These are phyloP conservation scores for Podarcis muralis DNA, from an alignment of 2,113 vertebrate genomes.

Conservation along the genomic window DNA sequence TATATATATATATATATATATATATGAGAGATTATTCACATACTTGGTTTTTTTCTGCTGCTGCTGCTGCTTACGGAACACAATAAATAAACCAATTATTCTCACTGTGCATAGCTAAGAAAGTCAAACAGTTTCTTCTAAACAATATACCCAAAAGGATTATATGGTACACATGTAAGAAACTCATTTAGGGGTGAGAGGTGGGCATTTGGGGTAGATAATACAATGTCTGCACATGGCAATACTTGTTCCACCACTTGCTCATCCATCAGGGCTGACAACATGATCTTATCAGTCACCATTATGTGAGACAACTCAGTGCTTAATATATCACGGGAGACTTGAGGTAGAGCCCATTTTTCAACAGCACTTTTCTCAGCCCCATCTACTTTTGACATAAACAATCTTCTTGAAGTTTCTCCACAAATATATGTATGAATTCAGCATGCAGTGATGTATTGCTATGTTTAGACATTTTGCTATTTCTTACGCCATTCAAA, in stretches of 20 bases:
- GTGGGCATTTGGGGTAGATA: conserved; percentile 4
- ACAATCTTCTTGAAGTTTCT: neutral
- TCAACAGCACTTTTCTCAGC: neutral
- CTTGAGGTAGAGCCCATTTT: conserved; percentile 8
- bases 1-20: no score
- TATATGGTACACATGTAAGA: neutral
- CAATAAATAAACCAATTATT: neutral
- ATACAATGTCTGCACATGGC: neutral
- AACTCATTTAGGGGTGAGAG: neutral
- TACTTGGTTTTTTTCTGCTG: no score
- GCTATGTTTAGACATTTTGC: neutral
- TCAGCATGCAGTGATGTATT: conserved; percentile 8
- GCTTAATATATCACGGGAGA: neutral
- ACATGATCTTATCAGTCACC: neutral
- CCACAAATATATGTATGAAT: conserved; percentile 5
- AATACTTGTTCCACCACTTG: neutral
- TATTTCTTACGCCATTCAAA: conserved; percentile 35
- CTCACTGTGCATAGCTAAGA: neutral
- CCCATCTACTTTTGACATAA: neutral
- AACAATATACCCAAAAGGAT: neutral
- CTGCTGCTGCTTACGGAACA: neutral
- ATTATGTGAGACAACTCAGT: neutral
- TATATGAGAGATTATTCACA: neutral
- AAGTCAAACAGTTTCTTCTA: neutral
- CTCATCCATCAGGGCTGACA: neutral